Conservation (phyloP, 1,140 invertebrate species). For the Archegozetes longisetosus region DNA sequence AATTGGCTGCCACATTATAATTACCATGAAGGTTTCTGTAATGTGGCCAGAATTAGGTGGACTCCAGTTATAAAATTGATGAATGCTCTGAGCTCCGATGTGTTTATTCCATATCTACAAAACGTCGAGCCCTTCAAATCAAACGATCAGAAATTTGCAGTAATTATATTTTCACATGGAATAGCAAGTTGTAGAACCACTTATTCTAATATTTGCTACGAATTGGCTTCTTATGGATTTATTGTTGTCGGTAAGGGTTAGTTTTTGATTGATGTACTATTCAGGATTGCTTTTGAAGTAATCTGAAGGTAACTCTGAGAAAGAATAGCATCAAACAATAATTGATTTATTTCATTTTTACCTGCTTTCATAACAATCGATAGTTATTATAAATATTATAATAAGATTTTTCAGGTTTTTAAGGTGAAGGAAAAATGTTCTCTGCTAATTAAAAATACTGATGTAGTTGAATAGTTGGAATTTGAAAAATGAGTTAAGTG, state of each 20-base stretch:
- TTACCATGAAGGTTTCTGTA: constrained; percentile 38
- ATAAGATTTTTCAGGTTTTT: too few species aligned
- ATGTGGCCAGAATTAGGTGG: constrained; percentile 33
- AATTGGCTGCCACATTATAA: constrained; percentile 39
- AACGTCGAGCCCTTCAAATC: constrained; percentile 28
- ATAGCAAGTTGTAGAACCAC: constrained; percentile 42
- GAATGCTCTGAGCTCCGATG: constrained; percentile 35
- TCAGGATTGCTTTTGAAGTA: too few species aligned
- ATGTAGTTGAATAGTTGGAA: too few species aligned
- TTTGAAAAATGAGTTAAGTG: too few species aligned
- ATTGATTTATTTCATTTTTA: neutral
- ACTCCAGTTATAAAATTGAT: constrained; percentile 33
- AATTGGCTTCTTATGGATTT: constrained; percentile 46
- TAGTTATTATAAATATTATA: too few species aligned
- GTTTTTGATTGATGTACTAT: too few species aligned
- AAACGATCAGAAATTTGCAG: constrained; percentile 34
- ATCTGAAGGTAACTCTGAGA: neutral
- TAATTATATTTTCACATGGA: constrained; percentile 49
- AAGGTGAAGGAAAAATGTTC: too few species aligned
- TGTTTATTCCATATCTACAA: constrained; percentile 38
- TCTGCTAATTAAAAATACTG: too few species aligned
- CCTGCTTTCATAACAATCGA: too few species aligned
- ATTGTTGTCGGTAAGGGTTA: constrained; percentile 38
- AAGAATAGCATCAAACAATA: too few species aligned
- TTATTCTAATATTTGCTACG: constrained; percentile 40